A percentile compares a stretch with the other conserved stretches of the same genome.
These are phyloP conservation scores for Brachionus asplanchnoidis DNA, from an alignment of 1,140 invertebrate genomes.

Conservation along the genomic window DNA sequence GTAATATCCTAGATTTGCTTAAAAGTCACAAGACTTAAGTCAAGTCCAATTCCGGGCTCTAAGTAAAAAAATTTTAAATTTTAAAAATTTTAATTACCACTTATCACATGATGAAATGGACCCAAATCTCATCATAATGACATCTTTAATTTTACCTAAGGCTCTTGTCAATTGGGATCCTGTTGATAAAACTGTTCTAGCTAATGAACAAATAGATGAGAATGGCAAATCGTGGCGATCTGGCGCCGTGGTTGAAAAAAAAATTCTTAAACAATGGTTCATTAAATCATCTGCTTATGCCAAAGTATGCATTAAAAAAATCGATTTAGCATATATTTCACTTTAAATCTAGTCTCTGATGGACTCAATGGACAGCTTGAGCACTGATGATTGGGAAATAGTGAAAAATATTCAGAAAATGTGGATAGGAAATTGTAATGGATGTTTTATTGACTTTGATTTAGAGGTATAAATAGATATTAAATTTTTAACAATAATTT, in stretches of 20 bases:
- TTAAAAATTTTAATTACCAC: too few species aligned
- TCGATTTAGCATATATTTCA: neutral
- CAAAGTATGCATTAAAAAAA: constrained; percentile 60
- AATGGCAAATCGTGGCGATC: constrained; percentile 90
- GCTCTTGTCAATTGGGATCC: constrained; percentile 97
- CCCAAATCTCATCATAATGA: neutral
- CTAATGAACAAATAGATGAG: constrained; percentile 92
- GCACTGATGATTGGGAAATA: constrained; percentile 65
- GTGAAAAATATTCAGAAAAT: constrained; percentile 81
- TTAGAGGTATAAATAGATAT: constrained; percentile 51
- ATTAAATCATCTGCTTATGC: constrained; percentile 83
- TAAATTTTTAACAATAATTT: neutral
- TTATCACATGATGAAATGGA: neutral
- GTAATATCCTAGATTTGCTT: too few species aligned
- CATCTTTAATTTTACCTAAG: constrained; percentile 45
- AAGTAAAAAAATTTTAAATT: too few species aligned
- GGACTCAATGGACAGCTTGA: constrained; percentile 44
- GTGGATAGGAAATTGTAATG: constrained; percentile 91
- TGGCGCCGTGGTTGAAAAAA: constrained; percentile 86
- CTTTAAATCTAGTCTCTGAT: neutral
- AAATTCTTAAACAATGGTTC: constrained; percentile 86
- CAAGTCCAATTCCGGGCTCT: too few species aligned
- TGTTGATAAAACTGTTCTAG: constrained; percentile 89
- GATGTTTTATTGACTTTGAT: constrained; percentile 70
- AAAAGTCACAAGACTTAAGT: too few species aligned